A percentile compares a stretch with the other conserved stretches of the same genome.
These are phyloP conservation scores for Agelastica alni DNA, from an alignment of 2,888 invertebrate species.

Conservation along the genomic window DNA sequence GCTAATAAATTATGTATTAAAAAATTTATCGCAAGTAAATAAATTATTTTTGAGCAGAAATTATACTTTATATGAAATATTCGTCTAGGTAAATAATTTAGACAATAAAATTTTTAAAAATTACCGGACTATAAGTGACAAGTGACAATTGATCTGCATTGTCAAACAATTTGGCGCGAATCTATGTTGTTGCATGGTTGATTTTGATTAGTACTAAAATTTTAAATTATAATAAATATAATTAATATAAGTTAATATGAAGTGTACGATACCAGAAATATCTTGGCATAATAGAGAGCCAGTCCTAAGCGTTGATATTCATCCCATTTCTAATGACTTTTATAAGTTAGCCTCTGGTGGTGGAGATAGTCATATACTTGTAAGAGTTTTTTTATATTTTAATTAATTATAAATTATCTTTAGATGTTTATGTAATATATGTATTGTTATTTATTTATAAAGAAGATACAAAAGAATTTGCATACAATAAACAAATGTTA, in stretches of 20 bases:
- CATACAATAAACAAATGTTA: too few relatives aligned
- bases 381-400: slow-evolving; percentile 55
- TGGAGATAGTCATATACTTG: slow-evolving; percentile 88
- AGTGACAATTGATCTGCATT: slow-evolving; percentile 1
- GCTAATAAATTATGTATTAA: too few relatives aligned
- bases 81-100: too few relatives aligned
- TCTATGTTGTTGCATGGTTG: not conserved
- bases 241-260: slow-evolving; percentile 61
- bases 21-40: too few relatives aligned
- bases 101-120: too few relatives aligned
- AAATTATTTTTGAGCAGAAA: too few relatives aligned
- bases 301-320: slow-evolving; percentile 86
- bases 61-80: too few relatives aligned
- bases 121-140: not conserved
- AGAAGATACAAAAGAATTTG: too few relatives aligned
- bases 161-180: slow-evolving; percentile 15
- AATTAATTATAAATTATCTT: not conserved
- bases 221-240: not conserved
- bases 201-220: not conserved
- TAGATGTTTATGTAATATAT: not conserved
- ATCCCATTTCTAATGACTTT: slow-evolving; percentile 64
- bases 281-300: slow-evolving; percentile 98
- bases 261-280: slow-evolving; percentile 94
- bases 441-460: not conserved
- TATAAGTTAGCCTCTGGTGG: slow-evolving; percentile 88